Conservation (phyloP, 2,797 vertebrate genomes). For the Loris lydekkerianus region DNA sequence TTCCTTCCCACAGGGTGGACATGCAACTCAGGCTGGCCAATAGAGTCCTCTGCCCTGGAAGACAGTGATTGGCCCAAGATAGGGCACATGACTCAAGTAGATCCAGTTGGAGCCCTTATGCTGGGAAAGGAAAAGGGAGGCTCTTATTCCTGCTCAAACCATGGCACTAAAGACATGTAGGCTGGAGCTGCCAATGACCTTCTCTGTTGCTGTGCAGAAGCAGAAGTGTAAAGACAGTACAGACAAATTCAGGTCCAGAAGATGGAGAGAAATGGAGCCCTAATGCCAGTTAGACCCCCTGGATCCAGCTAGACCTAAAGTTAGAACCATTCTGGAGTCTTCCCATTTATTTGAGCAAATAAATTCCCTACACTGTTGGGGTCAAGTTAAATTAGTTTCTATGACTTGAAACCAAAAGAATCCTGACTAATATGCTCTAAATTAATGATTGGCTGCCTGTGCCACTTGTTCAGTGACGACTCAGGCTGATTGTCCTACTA, state of each 20-base stretch:
- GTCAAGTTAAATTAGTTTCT: background rate
- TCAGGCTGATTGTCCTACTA: too few relatives aligned
- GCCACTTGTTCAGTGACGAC: accelerated
- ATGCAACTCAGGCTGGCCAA: background rate
- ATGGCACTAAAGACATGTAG: accelerated
- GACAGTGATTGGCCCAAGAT: background rate
- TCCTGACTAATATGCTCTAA: background rate
- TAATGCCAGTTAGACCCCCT: background rate
- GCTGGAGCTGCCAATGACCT: background rate
- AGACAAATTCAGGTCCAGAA: background rate
- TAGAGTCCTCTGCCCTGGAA: background rate
- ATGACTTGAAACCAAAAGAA: background rate
- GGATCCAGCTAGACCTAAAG: background rate
- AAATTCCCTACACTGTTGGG: background rate
- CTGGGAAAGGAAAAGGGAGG: background rate
- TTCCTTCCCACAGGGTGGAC: too few relatives aligned
- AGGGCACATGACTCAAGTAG: background rate
- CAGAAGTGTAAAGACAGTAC: background rate
- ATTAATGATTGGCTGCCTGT: accelerated
- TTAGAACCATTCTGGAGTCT: background rate
- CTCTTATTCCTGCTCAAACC: background rate
- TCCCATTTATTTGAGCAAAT: background rate
- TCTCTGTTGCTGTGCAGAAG: background rate
- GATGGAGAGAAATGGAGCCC: background rate
- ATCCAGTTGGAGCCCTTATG: background rate